phyloP scores from a whole-genome alignment of 2,113 vertebrate genomes.

The Gasterosteus aculeatus region DNA sequence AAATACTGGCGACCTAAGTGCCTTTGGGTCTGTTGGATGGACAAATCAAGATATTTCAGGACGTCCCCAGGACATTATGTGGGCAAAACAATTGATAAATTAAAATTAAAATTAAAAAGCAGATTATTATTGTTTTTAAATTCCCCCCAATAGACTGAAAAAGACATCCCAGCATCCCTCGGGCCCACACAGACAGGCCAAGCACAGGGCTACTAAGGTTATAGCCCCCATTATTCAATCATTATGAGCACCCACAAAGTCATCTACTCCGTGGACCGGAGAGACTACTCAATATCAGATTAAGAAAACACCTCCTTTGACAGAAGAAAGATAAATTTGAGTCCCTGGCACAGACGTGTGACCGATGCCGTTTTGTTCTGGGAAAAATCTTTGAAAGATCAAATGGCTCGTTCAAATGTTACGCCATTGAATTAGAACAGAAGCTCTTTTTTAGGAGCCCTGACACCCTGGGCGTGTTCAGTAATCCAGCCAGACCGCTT shows the following conservation, averaged over 20 bases:
- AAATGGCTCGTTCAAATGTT: neutral
- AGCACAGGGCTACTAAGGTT: slow-evolving; percentile 4
- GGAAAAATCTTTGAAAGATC: neutral
- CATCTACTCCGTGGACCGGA: neutral
- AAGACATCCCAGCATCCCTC: neutral
- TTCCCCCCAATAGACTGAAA: neutral
- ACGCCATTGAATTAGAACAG: neutral
- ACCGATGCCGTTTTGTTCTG: neutral
- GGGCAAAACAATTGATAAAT: neutral
- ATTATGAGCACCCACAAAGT: slow-evolving; percentile 4
- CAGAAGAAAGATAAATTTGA: neutral
- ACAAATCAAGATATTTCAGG: neutral
- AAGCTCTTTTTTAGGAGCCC: neutral
- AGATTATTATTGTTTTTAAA: neutral
- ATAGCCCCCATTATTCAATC: slow-evolving; percentile 4
- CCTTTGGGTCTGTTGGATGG: neutral
- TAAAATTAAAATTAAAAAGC: neutral
- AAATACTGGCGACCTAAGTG: neutral
- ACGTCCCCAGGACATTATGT: neutral
- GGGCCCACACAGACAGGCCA: neutral
- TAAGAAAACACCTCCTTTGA: neutral
- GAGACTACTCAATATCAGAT: neutral
- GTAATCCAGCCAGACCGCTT: neutral
- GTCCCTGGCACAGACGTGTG: neutral
- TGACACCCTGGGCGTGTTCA: neutral